A percentile compares a stretch with the other conserved stretches of the same genome.
These are phyloP conservation scores for Drosophila aldrichi DNA, from an alignment of 2,888 invertebrate species.

Conservation along the genomic window DNA sequence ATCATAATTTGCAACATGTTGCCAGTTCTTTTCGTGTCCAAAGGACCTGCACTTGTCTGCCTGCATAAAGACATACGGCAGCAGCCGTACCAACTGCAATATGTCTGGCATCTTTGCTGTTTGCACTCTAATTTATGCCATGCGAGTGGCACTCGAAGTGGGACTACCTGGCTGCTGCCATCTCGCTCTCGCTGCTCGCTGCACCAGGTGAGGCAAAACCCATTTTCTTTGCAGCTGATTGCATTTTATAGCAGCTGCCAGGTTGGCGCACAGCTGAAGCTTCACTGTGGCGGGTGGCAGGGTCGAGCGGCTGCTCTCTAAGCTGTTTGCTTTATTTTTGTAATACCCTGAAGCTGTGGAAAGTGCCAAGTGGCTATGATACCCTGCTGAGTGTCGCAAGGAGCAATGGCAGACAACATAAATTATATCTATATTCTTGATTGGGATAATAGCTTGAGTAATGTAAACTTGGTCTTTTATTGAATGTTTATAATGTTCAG, in stretches of 20 bases:
- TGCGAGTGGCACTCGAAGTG: slow-evolving; percentile 42
- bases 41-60: slow-evolving; percentile 39
- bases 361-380: not conserved
- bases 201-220: slow-evolving; percentile 73
- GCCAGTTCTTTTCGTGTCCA: slow-evolving; percentile 32
- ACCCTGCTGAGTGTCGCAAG: accelerated
- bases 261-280: slow-evolving; percentile 1
- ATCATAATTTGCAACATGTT: slow-evolving; percentile 58
- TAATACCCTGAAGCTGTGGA: not conserved
- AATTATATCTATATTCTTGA: not conserved
- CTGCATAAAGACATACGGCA: slow-evolving; percentile 43
- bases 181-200: not conserved
- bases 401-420: not conserved
- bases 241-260: slow-evolving; percentile 76
- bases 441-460: accelerated
- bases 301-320: slow-evolving; percentile 32
- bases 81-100: slow-evolving; percentile 40
- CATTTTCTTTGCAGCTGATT: slow-evolving; percentile 79
- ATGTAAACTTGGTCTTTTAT: not conserved
- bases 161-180: slow-evolving; percentile 10
- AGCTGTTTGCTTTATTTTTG: slow-evolving; percentile 52
- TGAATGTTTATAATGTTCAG: not conserved
- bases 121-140: slow-evolving; percentile 72
- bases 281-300: not conserved
- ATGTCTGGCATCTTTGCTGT: slow-evolving; percentile 29